A percentile compares a stretch with the other conserved stretches of the same genome.
Conservation (phyloP, 2,797 vertebrate genomes). For the Clangula hyemalis region DNA sequence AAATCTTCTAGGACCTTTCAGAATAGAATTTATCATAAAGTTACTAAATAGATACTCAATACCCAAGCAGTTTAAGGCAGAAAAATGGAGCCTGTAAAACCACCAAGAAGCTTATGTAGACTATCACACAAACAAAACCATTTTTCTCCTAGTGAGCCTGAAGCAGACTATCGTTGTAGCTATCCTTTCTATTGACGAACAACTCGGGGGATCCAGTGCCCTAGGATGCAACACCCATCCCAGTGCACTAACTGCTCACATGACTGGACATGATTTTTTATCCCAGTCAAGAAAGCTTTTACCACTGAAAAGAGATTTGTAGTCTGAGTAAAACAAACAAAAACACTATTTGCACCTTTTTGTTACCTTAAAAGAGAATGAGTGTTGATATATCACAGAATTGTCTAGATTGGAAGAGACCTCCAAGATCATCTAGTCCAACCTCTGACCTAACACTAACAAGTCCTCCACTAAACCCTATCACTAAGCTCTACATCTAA, state of each 20-base stretch:
- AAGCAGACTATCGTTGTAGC: not conserved
- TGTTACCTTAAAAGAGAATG: not conserved
- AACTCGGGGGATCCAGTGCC: not conserved
- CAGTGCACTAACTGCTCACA: not conserved
- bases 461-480: too few species aligned
- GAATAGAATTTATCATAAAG: not conserved
- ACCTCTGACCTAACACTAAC: too few species aligned
- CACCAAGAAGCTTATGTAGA: not conserved
- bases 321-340: not conserved
- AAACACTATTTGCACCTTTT: not conserved
- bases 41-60: not conserved
- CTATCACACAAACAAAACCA: not conserved
- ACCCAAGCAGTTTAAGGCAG: not conserved
- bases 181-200: not conserved
- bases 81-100: not conserved
- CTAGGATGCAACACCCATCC: not conserved
- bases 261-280: not conserved
- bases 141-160: not conserved
- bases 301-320: not conserved
- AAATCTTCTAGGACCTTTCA: conserved; percentile 9
- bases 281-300: not conserved
- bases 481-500: too few species aligned
- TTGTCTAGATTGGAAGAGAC: too few species aligned
- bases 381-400: not conserved
- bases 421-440: too few species aligned